Base-by-base conservation (phyloP, 2,113 vertebrate genomes). In the Bos javanicus region DNA sequence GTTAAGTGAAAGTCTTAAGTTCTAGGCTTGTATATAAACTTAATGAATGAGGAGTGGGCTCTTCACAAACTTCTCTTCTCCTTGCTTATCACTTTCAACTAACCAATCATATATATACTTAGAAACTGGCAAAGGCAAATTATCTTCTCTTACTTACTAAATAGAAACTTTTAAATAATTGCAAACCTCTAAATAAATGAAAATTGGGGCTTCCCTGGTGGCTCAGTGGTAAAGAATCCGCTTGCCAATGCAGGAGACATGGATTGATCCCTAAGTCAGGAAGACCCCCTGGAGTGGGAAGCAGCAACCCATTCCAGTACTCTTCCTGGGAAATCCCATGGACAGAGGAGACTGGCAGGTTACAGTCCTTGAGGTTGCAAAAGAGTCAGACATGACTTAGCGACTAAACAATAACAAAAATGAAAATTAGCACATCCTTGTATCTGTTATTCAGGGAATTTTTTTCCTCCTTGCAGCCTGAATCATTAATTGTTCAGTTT, bases 401-500 rank as follows among this genome's bases (percentile, higher is more conserved):
- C 3, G 2, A 74, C 67, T 23, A 74, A 39, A 74, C 10, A 39
- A 74, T n/a, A 74, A 25, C 2, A 39, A 74, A 39, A 94, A 91
- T 74, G 28, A 92, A 81, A n/a, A 30, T 83, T 91, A 67, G 1
- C 50, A 43, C 28, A 30, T 71, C 23, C 7, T 95, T 90, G 4
- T 50, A 60, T 33, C 25, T 93, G 28, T 90, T 94, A 87, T 82
- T 88, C n/a, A 86, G n/a, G n/a, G 52, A 62, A 33, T 1, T 57
- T 2, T 28, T 4, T 48, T 16, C 1, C 4, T 2, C 13, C 14
- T 39, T 82, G 23, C 4, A 90, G 6, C 14, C 17, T 92, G 64
- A 95, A 33, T 92, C 36, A 81, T 92, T 90, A 56, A 95, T 56
- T 54, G 17, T 89, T 90, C 59, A 54, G 33, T 46, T 95, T 96